Evolutionary conservation across 2,888 invertebrate species (phyloP), one percentile per base, ranked within the genome.

Genomic region (Pegoplata infirma): DNA sequence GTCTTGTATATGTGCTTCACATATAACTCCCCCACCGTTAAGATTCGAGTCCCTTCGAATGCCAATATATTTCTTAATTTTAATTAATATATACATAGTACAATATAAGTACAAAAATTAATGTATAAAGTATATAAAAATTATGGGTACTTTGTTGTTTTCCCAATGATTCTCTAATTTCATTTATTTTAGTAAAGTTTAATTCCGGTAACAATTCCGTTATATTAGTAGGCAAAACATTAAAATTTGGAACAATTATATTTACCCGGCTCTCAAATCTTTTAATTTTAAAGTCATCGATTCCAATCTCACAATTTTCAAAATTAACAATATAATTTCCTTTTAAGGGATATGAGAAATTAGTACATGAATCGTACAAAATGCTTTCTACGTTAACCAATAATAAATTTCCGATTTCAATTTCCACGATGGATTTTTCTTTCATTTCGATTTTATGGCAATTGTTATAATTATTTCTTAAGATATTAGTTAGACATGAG

Each of bases 31-130:
- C n/a, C n/a, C n/a, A n/a, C n/a, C n/a, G n/a, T n/a, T n/a, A n/a
- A n/a, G n/a, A n/a, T n/a, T n/a, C n/a, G n/a, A n/a, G n/a, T 66
- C 66, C 40, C 53, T 66, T 66, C 53, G 53, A 66, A 66, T 66
- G 6, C 23, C 5, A 23, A 44, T 66, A 53, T 14, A 25, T 16
- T 40, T 66, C 14, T 44, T 53, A 36, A 53, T 21, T 17, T 53
- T 66, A 40, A 2, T 40, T 44, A 66, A 21, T 14, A 66, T 6
- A 16, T n/a, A n/a, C n/a, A n/a, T 53, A 66, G 14, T 8, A 66
- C n/a, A 66, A 23, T 8, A 66, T 25, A 12, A 66, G 21, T 25
- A 16, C 14, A 53, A 44, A 40, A 16, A 61, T 12, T 3, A 61
- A 28, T 12, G 12, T 66, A 17, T 66, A 66, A 14, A 53, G 53